Base-by-base conservation (phyloP, 2,797 vertebrate species). In the Eulemur albifrons region DNA sequence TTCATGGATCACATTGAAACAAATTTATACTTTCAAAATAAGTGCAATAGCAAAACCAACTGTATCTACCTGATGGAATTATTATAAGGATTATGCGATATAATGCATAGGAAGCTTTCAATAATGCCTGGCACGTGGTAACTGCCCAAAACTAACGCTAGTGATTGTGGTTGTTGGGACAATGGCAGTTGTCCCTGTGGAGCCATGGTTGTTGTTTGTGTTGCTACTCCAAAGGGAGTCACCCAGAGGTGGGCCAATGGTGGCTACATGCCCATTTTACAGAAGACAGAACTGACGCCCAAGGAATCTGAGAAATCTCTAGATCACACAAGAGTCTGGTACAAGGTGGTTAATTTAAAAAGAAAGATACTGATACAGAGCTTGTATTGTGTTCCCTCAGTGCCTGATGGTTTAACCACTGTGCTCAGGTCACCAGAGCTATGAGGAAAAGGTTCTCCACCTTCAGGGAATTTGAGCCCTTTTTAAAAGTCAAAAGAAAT, bases 401-500 rank as follows among this genome's bases (percentile, higher is more conserved):
- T 92, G 23, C 32, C 35, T 65, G 11, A 25, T 65, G 21, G 69
- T 79, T 79, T 83, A 95, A 95, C 93, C 35, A 35, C 81, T 90
- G 96, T 72, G 76, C 77, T 67, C 77, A 43, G n/a, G 45, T 90
- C 93, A 90, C 30, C 59, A 93, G 65, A 63, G 35, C 70, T 70
- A 38, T 91, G n/a, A 83, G 61, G 72, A 81, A 90, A 95, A 96
- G 40, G 27, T 25, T 61, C 67, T 79, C 54, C 59, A 90, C 76
- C 84, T 95, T 79, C 48, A 15, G 84, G 57, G 88, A 95, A 94
- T 59, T 69, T 77, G 50, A 92, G 59, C 20, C 76, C 69, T 93
- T 96, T 94, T 83, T 76, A 93, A 97, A 95, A 97, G 73, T 81
- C 87, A 97, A 96, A 96, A 90, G 81, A 97, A 96, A 95, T 88